Evolutionary conservation across 2,113 vertebrate genomes (phyloP), one percentile per base, ranked within the genome.

Genomic region (Gadus macrocephalus): DNA sequence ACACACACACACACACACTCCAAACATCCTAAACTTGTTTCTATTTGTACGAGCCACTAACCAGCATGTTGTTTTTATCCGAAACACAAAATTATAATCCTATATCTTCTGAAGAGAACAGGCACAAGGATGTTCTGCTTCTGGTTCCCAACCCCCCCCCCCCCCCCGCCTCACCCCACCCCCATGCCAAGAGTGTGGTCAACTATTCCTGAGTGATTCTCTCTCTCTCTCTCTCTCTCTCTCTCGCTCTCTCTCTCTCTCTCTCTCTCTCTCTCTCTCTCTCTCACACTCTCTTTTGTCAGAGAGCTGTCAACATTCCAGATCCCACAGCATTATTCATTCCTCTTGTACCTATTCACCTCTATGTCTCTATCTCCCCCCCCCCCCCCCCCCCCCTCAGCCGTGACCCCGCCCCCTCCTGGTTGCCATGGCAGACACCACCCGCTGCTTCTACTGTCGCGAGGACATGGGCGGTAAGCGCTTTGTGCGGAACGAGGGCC

Each of bases 391-490:
- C 66, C 25, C 42, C 42, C 68, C 53, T 15, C 7, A 78, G 77
- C 63, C 22, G 77, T 80, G 81, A 88, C 84, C 62, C 86, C 87
- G 69, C 0, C 8, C 42, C 12, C 88, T 83, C 67, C 7, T 67
- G 15, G 91, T 84, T 81, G 95, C 89, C 31, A 98, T 98, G 96
- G 86, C 94, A 0, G 95, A 96, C 66, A 93, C 92, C 66, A 91
- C 95, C 0, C 89, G 93, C 69, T 99, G 97, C 78, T 93, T 94
- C 87, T 96, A 98, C 88, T 98, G 96, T 76, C 92, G 94, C 0
- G 94, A 96, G 1, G 81, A 93, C 0, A 88, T 98, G 53, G 94
- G 93, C 0, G 96, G 96, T 9, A 98, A 97, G 91, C 96, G 92
- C 83, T 99, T 96, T 0, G 92, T 98, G 49, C 88, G 95, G 83